Conservation (phyloP, 2,888 invertebrate genomes). For the Euspilapteryx auroguttella region DNA sequence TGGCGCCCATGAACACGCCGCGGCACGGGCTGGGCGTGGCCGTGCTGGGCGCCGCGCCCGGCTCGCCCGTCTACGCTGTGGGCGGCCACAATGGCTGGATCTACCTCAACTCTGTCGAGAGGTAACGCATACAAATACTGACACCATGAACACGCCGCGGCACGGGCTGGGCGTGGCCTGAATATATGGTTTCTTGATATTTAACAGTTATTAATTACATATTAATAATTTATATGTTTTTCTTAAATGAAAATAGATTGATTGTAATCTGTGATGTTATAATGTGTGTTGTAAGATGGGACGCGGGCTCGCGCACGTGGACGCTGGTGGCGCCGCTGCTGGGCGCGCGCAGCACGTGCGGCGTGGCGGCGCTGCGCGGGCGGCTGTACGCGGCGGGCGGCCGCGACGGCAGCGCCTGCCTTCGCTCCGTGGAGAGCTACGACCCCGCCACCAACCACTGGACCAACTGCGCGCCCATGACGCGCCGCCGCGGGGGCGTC, state of each 20-base stretch:
- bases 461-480: conserved; percentile 87
- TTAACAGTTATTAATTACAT: no score
- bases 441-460: conserved; percentile 74
- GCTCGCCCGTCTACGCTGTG: conserved; percentile 88
- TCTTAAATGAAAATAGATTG: no score
- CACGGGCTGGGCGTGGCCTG: conserved; percentile 76
- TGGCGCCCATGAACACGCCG: conserved; percentile 90
- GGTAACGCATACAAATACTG: conserved; percentile 22
- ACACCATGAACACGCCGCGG: conserved; percentile 84
- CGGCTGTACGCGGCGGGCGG: conserved; percentile 92
- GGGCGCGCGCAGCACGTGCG: conserved; percentile 86
- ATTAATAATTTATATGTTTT: no score
- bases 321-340: conserved; percentile 89
- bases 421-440: conserved; percentile 87
- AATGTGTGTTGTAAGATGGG: no score
- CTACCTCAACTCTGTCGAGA: conserved; percentile 90
- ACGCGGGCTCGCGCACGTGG: conserved; percentile 86
- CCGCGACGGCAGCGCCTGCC: conserved; percentile 87
- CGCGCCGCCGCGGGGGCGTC: conserved; percentile 82
- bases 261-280: no score
- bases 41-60: conserved; percentile 68
- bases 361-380: conserved; percentile 82
- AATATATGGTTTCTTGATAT: no score
- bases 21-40: conserved; percentile 81
- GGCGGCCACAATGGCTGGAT: conserved; percentile 97